Evolutionary conservation across 1,140 invertebrate genomes (phyloP).

Genomic region (Drosophila kanapiae): DNA sequence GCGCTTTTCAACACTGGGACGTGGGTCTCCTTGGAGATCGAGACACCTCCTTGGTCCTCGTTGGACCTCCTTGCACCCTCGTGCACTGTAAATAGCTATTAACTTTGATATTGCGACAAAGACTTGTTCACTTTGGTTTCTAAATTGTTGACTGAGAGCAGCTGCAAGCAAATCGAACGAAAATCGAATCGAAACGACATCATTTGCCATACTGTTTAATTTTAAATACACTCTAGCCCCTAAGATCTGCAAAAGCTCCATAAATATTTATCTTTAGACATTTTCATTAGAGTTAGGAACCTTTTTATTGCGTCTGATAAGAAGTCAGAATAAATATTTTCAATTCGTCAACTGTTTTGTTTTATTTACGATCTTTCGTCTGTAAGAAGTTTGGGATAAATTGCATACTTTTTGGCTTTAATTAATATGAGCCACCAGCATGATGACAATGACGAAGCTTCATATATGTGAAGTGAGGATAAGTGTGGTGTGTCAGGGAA

Average conservation of each 20-base stretch:
- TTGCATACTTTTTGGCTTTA: conserved; percentile 3
- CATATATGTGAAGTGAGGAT: no score
- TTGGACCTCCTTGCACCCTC: neutral
- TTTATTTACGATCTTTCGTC: neutral
- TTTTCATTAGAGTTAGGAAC: conserved; percentile 59
- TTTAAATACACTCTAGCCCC: conserved; percentile 40
- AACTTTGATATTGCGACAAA: conserved; percentile 38
- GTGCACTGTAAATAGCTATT: conserved; percentile 70
- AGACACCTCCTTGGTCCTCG: neutral
- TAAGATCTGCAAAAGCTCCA: conserved; percentile 47
- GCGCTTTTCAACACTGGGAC: conserved; percentile 10
- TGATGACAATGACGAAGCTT: no score
- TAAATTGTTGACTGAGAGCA: conserved; percentile 49
- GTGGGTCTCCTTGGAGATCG: neutral
- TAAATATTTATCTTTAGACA: conserved; percentile 65
- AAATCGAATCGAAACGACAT: conserved; percentile 51
- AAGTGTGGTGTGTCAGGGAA: no score
- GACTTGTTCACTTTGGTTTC: conserved; percentile 50
- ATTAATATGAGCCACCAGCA: no score
- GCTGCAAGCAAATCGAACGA: conserved; percentile 25
- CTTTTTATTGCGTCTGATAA: conserved; percentile 59
- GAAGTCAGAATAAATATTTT: conserved; percentile 76
- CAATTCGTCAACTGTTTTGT: conserved; percentile 29
- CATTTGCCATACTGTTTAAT: conserved; percentile 76
- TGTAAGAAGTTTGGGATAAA: neutral